Evolutionary conservation across 2,797 vertebrate species (phyloP), one percentile per base, ranked within the genome.

Genomic region (Aplochiton taeniatus): DNA sequence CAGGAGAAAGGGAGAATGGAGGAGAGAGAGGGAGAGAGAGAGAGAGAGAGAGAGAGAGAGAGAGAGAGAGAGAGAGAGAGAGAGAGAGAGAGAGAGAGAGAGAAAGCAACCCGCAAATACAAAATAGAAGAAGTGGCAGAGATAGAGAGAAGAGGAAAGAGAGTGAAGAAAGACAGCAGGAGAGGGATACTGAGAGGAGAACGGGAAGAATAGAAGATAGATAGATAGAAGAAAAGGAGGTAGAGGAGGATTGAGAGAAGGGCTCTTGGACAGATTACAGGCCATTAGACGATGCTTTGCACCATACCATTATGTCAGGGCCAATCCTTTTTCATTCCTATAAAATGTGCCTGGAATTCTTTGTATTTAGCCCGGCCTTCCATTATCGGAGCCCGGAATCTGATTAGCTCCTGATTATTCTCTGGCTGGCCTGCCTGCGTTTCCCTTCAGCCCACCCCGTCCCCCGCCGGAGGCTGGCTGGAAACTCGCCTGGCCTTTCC

Each of bases 271-370:
- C 95, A 96, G 95, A 97, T 98, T 97, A 98, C 95, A 94, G 92
- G 95, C 98, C 96, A 98, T 98, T 98, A 97, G 94, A 94, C 92
- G 93, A 94, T 93, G 94, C 93, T 96, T 97, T 93, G 93, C 95
- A 95, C 96, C 93, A 90, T 92, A 91, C 92, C 94, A 94, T 98
- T 95, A 97, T 97, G 96, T 98, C 96, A 98, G 91, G 94, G 94
- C 93, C 94, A 96, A 97, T 97, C 94, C 96, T 96, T 96, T 97
- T 96, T 97, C 95, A 98, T 98, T 98, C 96, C 95, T 95, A 96
- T 95, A 98, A 97, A 31, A 97, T 97, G 96, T 97, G 95, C 95
- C 94, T 95, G 94, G 95, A 97, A 96, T 98, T 96, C 95, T 89
- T 96, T 94, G 95, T 95, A 95, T 96, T 98, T 96, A 96, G 95